Percentiles rank a stretch among this genome's conserved stretches.
phyloP scores from a whole-genome alignment of 1,140 invertebrate genomes.

The Drosophila carrolli region DNA sequence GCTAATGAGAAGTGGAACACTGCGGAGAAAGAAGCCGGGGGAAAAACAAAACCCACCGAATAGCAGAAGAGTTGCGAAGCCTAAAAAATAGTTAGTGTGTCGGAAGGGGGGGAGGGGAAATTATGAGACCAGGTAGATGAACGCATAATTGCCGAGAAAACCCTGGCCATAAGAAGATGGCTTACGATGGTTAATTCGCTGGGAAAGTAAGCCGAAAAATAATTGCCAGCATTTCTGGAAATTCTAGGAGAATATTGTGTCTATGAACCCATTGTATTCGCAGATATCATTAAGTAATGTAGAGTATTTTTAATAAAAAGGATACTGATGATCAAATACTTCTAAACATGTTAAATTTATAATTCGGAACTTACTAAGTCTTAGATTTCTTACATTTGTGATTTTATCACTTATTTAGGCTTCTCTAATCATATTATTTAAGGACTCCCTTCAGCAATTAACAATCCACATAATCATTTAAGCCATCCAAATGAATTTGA shows the following conservation, averaged over 20 bases:
- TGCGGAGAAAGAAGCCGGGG: conserved; percentile 19
- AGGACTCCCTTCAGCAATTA: not conserved
- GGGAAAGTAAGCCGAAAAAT: conserved; percentile 19
- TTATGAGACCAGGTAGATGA: conserved; percentile 56
- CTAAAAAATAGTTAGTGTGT: conserved; percentile 31
- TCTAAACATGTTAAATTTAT: too few relatives aligned
- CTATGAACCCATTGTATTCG: not conserved
- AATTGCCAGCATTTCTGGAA: not conserved
- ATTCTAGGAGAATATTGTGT: not conserved
- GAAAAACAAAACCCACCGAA: conserved; percentile 27
- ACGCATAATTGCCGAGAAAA: conserved; percentile 43
- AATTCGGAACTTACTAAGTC: too few relatives aligned
- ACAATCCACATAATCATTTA: conserved; percentile 18
- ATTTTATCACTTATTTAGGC: not conserved
- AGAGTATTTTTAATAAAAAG: too few relatives aligned
- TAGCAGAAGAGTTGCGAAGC: conserved; percentile 38
- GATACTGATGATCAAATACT: too few relatives aligned
- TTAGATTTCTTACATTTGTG: too few relatives aligned
- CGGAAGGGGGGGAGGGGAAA: conserved; percentile 23
- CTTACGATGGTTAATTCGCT: conserved; percentile 2
- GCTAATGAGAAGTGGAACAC: conserved; percentile 74
- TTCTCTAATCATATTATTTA: not conserved
- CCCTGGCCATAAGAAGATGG: not conserved
- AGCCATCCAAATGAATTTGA: conserved; percentile 18
- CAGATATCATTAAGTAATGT: not conserved